These are phyloP conservation scores for Drosophila merina DNA, from an alignment of 2,888 invertebrate species.

Conservation along the genomic window DNA sequence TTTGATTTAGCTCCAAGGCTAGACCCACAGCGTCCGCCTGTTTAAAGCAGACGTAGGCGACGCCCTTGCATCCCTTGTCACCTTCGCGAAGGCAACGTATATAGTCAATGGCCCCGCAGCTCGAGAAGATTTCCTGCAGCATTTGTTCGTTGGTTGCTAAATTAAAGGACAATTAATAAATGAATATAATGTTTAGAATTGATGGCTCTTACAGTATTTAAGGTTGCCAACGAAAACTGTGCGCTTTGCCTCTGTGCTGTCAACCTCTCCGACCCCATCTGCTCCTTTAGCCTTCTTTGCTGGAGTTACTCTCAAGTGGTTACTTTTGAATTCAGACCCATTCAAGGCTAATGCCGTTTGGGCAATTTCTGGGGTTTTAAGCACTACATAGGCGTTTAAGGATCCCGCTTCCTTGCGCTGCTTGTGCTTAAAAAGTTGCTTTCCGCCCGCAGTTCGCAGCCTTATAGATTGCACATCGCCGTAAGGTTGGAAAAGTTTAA, in stretches of 20 bases:
- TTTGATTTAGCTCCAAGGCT: constrained; percentile 82
- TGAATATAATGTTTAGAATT: too few species aligned
- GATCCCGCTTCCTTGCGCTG: constrained; percentile 72
- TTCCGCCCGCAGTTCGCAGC: constrained; percentile 80
- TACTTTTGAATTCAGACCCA: constrained; percentile 79
- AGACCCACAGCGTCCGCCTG: constrained; percentile 80
- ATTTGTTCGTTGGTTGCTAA: constrained; percentile 82
- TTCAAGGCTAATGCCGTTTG: constrained; percentile 76
- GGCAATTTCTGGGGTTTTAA: constrained; percentile 68
- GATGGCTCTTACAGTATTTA: constrained; percentile 77
- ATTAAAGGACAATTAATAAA: neutral
- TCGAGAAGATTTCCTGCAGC: constrained; percentile 81
- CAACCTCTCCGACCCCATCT: constrained; percentile 10
- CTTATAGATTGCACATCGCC: constrained; percentile 77
- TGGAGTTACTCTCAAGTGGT: constrained; percentile 79
- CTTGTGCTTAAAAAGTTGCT: constrained; percentile 77
- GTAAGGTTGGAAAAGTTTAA: constrained; percentile 70
- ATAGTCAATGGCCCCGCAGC: constrained; percentile 83
- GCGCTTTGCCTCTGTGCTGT: constrained; percentile 68
- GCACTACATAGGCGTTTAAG: constrained; percentile 81
- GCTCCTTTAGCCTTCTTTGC: constrained; percentile 38
- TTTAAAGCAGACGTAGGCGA: constrained; percentile 83
- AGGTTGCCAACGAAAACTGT: constrained; percentile 83
- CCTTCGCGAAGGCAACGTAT: constrained; percentile 80
- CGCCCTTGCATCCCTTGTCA: constrained; percentile 82